Percentiles rank a stretch among this genome's conserved stretches.
Conservation (phyloP, 2,113 vertebrate species). For the Nothobranchius furzeri region DNA sequence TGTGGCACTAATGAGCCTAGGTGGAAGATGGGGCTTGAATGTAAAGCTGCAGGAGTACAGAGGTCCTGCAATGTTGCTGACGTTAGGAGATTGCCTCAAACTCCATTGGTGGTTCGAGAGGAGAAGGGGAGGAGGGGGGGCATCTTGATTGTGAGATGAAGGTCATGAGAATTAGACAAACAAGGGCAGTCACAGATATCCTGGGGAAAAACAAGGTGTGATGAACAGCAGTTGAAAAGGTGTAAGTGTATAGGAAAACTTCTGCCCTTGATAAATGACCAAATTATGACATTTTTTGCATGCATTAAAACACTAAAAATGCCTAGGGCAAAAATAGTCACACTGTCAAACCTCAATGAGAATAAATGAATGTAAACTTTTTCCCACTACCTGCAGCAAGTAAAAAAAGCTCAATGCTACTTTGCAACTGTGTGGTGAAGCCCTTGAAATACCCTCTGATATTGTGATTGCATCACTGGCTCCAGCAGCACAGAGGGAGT, state of each 20-base stretch:
- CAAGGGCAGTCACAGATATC: conserved; percentile 53
- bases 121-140: conserved; percentile 20
- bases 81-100: conserved; percentile 63
- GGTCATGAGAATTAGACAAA: conserved; percentile 71
- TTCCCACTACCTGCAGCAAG: background rate
- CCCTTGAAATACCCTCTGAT: conserved; percentile 74
- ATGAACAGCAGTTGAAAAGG: conserved; percentile 15
- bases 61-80: conserved; percentile 77
- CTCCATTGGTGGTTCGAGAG: conserved; percentile 63
- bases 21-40: conserved; percentile 67
- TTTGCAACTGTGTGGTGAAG: conserved; percentile 48
- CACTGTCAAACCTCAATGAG: conserved; percentile 8
- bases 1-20: conserved; percentile 72
- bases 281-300: background rate
- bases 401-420: background rate
- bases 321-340: background rate
- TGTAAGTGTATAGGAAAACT: background rate
- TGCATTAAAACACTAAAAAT: background rate
- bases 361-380: conserved; percentile 30
- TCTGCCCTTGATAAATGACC: conserved; percentile 22
- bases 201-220: conserved; percentile 41
- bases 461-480: conserved; percentile 62
- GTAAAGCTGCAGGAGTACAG: conserved; percentile 67
- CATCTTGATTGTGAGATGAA: conserved; percentile 59
- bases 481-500: conserved; percentile 60